Evolutionary conservation across 2,888 invertebrate species (phyloP).

Genomic region (Drosophila paranaensis): DNA sequence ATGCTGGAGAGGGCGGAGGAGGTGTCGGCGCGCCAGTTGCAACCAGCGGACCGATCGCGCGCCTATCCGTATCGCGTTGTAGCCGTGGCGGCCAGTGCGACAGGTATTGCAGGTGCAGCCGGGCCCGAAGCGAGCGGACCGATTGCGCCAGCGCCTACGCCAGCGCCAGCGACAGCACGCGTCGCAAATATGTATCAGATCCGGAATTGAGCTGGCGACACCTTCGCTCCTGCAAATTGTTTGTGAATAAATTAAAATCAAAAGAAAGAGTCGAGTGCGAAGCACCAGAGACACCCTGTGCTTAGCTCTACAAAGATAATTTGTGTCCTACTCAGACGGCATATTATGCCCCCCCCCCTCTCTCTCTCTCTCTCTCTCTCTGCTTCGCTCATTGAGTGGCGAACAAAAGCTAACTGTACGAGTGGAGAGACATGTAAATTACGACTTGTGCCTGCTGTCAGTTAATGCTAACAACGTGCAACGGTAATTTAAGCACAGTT

Average conservation of each 20-base stretch:
- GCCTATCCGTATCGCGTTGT: constrained; percentile 19
- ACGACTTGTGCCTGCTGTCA: constrained; percentile 60
- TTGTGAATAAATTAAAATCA: constrained; percentile 31
- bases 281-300: constrained; percentile 4
- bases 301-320: constrained; percentile 17
- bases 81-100: constrained; percentile 11
- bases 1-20: constrained; percentile 10
- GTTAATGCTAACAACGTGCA: constrained; percentile 54
- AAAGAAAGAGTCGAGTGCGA: neutral
- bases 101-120: neutral
- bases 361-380: neutral
- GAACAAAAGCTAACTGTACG: constrained; percentile 30
- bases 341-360: neutral
- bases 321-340: constrained; percentile 3
- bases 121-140: neutral
- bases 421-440: constrained; percentile 51
- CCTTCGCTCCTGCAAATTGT: constrained; percentile 23
- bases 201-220: constrained; percentile 9
- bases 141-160: neutral
- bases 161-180: neutral
- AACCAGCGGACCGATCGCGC: constrained; percentile 1
- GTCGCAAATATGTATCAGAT: constrained; percentile 7
- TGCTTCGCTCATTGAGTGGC: too few species aligned
- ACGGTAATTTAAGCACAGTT: constrained; percentile 53
- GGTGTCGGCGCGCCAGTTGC: neutral